These are phyloP conservation scores for Altica lythri DNA, from an alignment of 2,888 invertebrate species.

Conservation along the genomic window DNA sequence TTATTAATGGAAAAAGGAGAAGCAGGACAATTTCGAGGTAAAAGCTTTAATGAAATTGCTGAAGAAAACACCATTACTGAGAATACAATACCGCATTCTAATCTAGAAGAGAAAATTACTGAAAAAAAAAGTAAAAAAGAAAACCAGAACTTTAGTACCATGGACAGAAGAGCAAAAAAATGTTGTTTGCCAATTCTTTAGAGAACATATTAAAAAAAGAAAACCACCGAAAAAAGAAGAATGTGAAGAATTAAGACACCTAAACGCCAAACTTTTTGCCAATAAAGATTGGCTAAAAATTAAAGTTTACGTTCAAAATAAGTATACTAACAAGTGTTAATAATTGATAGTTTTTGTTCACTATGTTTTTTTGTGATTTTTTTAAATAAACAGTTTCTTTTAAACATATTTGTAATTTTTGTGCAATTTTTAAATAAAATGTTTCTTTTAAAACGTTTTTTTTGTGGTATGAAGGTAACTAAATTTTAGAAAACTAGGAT, in stretches of 20 bases:
- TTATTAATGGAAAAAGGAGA: conserved; percentile 32
- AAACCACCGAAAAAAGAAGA: conserved; percentile 14
- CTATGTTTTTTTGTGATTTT: too few species aligned
- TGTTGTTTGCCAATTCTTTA: background rate
- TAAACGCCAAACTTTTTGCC: background rate
- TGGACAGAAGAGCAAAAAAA: conserved; percentile 15
- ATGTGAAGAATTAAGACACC: conserved; percentile 1
- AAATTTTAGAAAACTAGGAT: too few species aligned
- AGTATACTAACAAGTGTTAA: background rate
- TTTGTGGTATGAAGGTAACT: too few species aligned
- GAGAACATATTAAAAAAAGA: conserved; percentile 11
- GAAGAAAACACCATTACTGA: too few species aligned
- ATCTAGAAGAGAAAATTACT: background rate
- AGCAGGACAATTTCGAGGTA: conserved; percentile 33
- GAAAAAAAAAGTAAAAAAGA: too few species aligned
- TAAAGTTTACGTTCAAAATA: conserved; percentile 17
- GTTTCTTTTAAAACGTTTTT: too few species aligned
- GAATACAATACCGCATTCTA: background rate
- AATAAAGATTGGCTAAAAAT: conserved; percentile 19
- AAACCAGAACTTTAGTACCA: conserved; percentile 5
- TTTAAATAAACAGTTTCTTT: too few species aligned
- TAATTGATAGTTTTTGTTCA: too few species aligned
- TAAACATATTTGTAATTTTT: too few species aligned
- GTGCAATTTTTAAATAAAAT: too few species aligned
- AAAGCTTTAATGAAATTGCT: conserved; percentile 12